Conservation (phyloP, 1,140 invertebrate species). For the Hetaerina americana region DNA sequence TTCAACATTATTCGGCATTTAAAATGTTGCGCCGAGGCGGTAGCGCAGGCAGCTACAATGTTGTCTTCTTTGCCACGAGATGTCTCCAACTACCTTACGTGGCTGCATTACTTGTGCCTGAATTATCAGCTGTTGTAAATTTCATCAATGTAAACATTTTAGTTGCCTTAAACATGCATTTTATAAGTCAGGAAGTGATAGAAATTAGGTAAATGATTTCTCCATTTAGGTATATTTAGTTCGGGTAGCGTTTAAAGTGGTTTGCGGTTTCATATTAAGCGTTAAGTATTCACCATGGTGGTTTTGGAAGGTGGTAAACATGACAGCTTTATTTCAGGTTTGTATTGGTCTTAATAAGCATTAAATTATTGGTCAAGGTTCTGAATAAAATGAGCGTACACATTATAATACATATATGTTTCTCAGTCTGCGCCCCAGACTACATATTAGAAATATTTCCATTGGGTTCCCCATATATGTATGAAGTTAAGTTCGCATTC, state of each 20-base stretch:
- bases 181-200: neutral
- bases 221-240: neutral
- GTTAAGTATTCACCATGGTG: neutral
- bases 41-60: no score
- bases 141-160: neutral
- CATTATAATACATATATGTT: no score
- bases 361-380: no score
- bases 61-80: neutral
- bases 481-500: no score
- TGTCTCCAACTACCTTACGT: neutral
- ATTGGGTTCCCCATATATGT: no score
- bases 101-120: neutral
- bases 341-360: no score
- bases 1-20: no score
- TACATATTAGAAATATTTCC: no score
- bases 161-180: neutral
- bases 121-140: neutral
- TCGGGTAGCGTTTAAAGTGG: neutral
- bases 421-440: no score
- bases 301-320: neutral
- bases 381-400: no score
- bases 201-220: neutral
- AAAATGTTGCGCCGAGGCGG: no score
- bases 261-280: neutral
- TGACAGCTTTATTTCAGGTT: neutral